These are phyloP conservation scores for Oryzias curvinotus DNA, from an alignment of 2,113 vertebrate species.

Conservation along the genomic window DNA sequence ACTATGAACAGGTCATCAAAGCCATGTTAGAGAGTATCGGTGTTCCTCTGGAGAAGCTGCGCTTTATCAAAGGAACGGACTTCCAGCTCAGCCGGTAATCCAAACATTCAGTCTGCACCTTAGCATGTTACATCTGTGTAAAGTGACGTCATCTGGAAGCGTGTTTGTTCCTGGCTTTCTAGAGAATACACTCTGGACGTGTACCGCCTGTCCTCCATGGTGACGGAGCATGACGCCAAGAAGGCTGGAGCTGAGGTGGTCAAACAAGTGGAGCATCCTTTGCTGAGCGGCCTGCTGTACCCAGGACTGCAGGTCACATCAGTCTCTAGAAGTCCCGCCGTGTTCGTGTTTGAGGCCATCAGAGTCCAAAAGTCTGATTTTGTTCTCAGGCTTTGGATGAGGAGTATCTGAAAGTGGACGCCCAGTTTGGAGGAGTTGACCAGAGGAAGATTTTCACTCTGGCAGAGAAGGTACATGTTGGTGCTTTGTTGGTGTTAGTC, in stretches of 20 bases:
- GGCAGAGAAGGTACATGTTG: slow-evolving; percentile 88
- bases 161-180: neutral
- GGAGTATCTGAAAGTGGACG: slow-evolving; percentile 95
- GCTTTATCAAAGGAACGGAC: slow-evolving; percentile 90
- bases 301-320: slow-evolving; percentile 89
- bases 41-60: slow-evolving; percentile 92
- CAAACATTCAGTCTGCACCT: neutral
- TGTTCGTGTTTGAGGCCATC: neutral
- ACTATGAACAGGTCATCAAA: slow-evolving; percentile 94
- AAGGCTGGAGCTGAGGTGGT: slow-evolving; percentile 97
- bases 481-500: neutral
- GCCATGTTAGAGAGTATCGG: slow-evolving; percentile 96
- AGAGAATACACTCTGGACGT: slow-evolving; percentile 97
- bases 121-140: neutral
- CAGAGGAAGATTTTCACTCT: slow-evolving; percentile 99
- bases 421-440: slow-evolving; percentile 96
- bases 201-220: slow-evolving; percentile 90
- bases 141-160: neutral
- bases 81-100: slow-evolving; percentile 95
- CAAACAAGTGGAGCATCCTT: slow-evolving; percentile 96
- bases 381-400: slow-evolving; percentile 90
- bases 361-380: neutral
- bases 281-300: slow-evolving; percentile 96
- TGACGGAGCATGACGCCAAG: slow-evolving; percentile 96
- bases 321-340: neutral